Base-by-base conservation (phyloP, 2,888 invertebrate genomes). In the Eremobia ochroleuca region DNA sequence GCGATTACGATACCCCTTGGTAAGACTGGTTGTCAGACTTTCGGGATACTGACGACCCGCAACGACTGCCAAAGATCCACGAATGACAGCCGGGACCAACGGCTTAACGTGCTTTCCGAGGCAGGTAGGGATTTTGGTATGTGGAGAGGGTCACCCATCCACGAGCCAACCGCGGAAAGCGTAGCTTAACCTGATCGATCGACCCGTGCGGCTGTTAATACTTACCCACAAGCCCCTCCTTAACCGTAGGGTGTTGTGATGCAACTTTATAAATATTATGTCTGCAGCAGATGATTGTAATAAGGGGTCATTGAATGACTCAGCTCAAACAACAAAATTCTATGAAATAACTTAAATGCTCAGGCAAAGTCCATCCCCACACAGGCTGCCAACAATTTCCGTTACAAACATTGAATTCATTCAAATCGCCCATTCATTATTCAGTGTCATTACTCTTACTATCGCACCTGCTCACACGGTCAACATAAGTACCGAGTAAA, bases 351-450 rank as follows among this genome's bases (percentile, higher is more conserved):
- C 52, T 71, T 58, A 40, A 74, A 73, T 62, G 15, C 15, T 59
- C 67, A 67, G 68, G 49, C 67, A 76, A 64, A 77, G 73, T 15
- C 61, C 62, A 71, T 71, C 76, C 76, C 82, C 77, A 81, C 64
- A 62, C 46, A n/a, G 21, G 43, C 59, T 68, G 34, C 70, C 62
- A 77, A 68, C 82, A 65, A 49, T 86, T 80, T 84, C 87, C 87
- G 85, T 86, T 88, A 72, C 52, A 64, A 73, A 71, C 67, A 55
- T 40, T 55, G 52, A 78, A 80, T 84, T 82, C 79, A 88, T 88
- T 88, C 80, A 74, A 82, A 85, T 82, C 68, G 1, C n/a, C 75
- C 77, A 62, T 79, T 78, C 76, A 79, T 82, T 85, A 87, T 83
- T 85, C 81, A 70, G 68, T 77, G 85, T 73, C 75, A 73, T 79